Evolutionary conservation across 1,140 invertebrate genomes (phyloP).

Genomic region (Stegodyphus mimosarum): DNA sequence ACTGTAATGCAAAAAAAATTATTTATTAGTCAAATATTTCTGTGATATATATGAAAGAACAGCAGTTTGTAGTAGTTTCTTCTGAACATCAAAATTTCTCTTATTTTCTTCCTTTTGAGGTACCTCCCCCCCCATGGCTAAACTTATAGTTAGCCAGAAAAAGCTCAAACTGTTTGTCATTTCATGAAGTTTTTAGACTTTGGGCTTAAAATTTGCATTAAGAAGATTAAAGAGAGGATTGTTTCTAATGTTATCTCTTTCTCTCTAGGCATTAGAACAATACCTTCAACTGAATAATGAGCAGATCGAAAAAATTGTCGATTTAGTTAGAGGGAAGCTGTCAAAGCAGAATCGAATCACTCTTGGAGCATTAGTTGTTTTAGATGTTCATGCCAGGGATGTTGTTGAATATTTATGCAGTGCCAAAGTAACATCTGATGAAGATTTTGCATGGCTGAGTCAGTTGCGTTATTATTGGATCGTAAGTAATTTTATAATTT

Average conservation of each 20-base stretch:
- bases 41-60: too few species aligned
- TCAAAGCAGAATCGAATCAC: constrained; percentile 90
- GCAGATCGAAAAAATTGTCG: constrained; percentile 87
- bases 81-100: too few species aligned
- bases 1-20: too few species aligned
- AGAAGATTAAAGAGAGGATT: background rate
- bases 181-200: too few species aligned
- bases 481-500: constrained; percentile 70
- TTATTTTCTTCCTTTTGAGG: too few species aligned
- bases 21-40: too few species aligned
- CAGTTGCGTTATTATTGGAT: constrained; percentile 95
- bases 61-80: too few species aligned
- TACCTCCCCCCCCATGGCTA: too few species aligned
- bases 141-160: too few species aligned
- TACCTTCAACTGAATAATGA: constrained; percentile 74
- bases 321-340: constrained; percentile 86
- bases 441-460: constrained; percentile 93
- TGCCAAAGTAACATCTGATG: constrained; percentile 75
- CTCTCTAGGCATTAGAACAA: constrained; percentile 68
- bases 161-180: too few species aligned
- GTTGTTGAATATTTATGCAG: constrained; percentile 80
- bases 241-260: background rate
- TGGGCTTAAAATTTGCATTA: too few species aligned
- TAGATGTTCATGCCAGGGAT: constrained; percentile 93
- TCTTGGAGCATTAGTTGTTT: constrained; percentile 85